Base-by-base conservation (phyloP, 2,888 invertebrate species). In the Steinernema scapterisci region DNA sequence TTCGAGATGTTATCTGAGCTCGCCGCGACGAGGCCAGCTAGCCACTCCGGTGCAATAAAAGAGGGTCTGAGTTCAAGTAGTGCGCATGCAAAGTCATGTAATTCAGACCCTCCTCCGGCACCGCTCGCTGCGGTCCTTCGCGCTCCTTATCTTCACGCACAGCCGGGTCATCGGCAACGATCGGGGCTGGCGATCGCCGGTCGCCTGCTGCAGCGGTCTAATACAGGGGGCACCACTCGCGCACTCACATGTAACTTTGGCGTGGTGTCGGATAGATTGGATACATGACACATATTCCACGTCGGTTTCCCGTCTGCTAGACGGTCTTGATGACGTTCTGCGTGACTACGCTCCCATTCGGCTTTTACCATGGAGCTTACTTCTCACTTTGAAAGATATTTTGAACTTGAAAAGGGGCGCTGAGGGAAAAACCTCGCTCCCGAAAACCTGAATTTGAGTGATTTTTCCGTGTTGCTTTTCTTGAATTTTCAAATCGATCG, bases 171-270 rank as follows among this genome's bases (percentile, higher is more conserved):
- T 63, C 63, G 63, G 31, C 25, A 25, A 23, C 48, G 48, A 54
- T 54, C 54, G 54, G 63, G 63, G 63, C 16, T 63, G 27, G 23
- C 63, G 54, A 54, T 48, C 48, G 54, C 51, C 51, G 54, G 54
- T 54, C 54, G 25, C 6, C 54, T 25, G 63, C 11, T 11, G 5
- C 38, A 38, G 38, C 38, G 38, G 38, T 38, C 38, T 38, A 38
- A 38, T 31, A 31, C 63, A 11, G 63, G 19, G 54, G 27, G 63
- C 63, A 19, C 52, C 31, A 1, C 63, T 48, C 25, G 63, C 63
- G 63, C 63, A 63, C 63, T 31, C 16, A 63, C 63, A 63, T 63
- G 63, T 63, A 63, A 63, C 63, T 63, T 63, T 54, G 25, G 25
- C 63, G 63, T 31, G 27, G 63, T 63, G 31, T 38, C 38, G 38